phyloP scores from a whole-genome alignment of 2,113 vertebrate genomes.

The Nettapus auritus region DNA sequence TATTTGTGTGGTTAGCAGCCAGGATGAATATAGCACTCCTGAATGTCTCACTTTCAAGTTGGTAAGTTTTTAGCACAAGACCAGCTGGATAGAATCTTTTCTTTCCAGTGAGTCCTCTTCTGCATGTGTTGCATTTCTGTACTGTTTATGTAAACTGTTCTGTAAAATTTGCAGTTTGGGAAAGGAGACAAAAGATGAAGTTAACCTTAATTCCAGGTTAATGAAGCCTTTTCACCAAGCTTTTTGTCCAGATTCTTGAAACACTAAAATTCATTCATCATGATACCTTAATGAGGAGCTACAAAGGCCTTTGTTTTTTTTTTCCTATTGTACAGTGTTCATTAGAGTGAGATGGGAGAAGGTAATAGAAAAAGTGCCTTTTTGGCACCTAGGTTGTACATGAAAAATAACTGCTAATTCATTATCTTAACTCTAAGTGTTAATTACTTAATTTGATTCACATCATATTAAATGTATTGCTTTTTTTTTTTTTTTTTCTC shows the following conservation, averaged over 20 bases:
- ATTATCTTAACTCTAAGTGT: neutral
- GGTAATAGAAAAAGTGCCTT: neutral
- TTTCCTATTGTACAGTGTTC: neutral
- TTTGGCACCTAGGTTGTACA: neutral
- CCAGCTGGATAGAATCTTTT: neutral
- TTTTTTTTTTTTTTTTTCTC: neutral
- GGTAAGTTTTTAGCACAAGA: neutral
- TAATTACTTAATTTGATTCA: conserved; percentile 21
- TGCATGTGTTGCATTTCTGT: neutral
- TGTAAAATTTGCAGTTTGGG: neutral
- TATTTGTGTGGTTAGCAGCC: neutral
- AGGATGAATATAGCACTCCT: neutral
- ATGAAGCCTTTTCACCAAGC: neutral
- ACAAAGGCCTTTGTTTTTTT: neutral
- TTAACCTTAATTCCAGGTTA: neutral
- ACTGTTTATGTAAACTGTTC: neutral
- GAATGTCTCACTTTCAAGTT: neutral
- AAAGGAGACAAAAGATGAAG: neutral
- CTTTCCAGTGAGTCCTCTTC: neutral
- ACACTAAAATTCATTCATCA: neutral
- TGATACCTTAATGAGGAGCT: neutral
- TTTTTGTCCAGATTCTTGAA: neutral
- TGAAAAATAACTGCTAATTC: neutral
- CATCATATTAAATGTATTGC: neutral
- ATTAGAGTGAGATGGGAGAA: neutral